A percentile compares a stretch with the other conserved stretches of the same genome.
Evolutionary conservation across 2,113 vertebrate genomes (phyloP).

Genomic region (Myiopsitta monachus): DNA sequence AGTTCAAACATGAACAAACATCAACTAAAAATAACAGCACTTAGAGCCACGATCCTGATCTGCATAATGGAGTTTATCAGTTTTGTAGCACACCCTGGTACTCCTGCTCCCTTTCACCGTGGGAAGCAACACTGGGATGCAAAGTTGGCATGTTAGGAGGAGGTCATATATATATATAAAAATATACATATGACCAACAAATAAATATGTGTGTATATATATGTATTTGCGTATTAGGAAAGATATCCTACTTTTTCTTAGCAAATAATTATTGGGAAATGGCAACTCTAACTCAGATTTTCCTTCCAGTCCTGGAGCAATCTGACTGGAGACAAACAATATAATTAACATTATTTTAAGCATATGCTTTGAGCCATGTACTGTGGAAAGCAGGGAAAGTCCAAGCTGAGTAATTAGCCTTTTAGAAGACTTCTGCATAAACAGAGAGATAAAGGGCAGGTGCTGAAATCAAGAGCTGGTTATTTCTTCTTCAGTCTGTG

Average conservation of each 20-base stretch:
- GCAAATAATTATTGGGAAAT: constrained; percentile 53
- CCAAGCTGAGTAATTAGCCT: constrained; percentile 64
- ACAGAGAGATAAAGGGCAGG: constrained; percentile 64
- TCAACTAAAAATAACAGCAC: constrained; percentile 35
- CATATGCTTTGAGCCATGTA: constrained; percentile 38
- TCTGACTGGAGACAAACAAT: constrained; percentile 66
- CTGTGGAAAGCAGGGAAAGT: constrained; percentile 60
- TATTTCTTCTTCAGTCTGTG: constrained; percentile 61
- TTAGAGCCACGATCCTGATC: constrained; percentile 12
- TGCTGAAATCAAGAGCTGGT: constrained; percentile 65
- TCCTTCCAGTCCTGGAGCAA: constrained; percentile 60
- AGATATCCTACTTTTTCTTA: constrained; percentile 16
- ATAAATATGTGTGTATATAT: neutral
- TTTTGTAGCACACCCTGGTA: neutral
- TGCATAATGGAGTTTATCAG: constrained; percentile 20
- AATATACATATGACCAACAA: neutral
- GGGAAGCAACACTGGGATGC: neutral
- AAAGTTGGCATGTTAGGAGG: neutral
- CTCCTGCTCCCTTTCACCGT: neutral
- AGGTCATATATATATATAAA: neutral
- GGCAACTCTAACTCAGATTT: constrained; percentile 20
- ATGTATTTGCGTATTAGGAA: neutral
- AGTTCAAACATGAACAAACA: neutral
- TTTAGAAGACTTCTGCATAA: constrained; percentile 55
- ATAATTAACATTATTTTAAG: constrained; percentile 72